Base-by-base conservation (phyloP, 2,888 invertebrate species). In the Capitulum mitella region DNA sequence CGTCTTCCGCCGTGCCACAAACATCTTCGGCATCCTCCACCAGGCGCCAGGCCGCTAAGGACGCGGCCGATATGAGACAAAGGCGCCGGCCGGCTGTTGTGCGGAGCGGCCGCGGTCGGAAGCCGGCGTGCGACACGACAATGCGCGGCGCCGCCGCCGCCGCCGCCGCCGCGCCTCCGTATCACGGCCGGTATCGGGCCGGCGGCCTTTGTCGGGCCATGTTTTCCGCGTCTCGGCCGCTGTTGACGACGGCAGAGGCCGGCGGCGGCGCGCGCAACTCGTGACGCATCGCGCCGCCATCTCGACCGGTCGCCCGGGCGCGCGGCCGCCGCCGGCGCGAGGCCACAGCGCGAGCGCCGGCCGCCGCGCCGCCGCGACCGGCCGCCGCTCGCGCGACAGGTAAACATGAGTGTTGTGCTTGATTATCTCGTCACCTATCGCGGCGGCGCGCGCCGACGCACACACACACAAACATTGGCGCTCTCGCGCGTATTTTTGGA, bases 391-490 rank as follows among this genome's bases (percentile, higher is more conserved):
- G 5, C 6, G 43, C 43, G 43, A 43, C 43, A 43, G 16, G 34
- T 19, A 64, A 34, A 34, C 34, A 22, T 19, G 64, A 10, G 14
- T 61, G 64, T 34, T 34, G 14, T 29, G 10, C 26, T 0, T 22
- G 70, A 70, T 70, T 70, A 70, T 40, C 70, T 70, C 70, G 70
- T 70, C 70, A 70, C 26, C 70, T 64, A 29, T 29, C 58, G 58
- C 26, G n/a, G 22, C 58, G 58, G 58, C 29, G 29, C 43, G 43
- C 43, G 43, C 43, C 43, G 43, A 43, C 43, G 12, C 43, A 58
- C 29, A 43, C 43, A 58, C 29, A 12, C 29, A 58, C 58, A 58
- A 58, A 29, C 58, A 58, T 12, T 10, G 58, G 5, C n/a, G 10
- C 26, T 2, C n/a, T 10, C 10, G n/a, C n/a, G 29, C 58, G 58